Evolutionary conservation across 2,113 vertebrate species (phyloP).

Genomic region (Anguilla rostrata): DNA sequence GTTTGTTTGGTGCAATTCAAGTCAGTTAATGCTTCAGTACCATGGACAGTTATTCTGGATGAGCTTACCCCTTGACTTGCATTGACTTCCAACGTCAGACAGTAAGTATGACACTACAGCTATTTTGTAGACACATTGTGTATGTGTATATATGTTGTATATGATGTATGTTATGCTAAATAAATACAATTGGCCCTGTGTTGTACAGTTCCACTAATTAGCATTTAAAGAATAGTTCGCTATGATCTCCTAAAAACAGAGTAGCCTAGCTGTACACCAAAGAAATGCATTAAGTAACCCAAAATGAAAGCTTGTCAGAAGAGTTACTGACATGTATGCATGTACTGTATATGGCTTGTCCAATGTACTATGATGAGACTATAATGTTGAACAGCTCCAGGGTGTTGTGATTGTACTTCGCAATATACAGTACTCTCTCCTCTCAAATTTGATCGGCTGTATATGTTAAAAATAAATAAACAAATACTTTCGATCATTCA

Average conservation of each 20-base stretch:
- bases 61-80: constrained; percentile 49
- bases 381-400: neutral
- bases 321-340: neutral
- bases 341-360: neutral
- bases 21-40: constrained; percentile 70
- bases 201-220: neutral
- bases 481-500: neutral
- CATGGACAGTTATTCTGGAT: constrained; percentile 68
- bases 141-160: neutral
- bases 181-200: neutral
- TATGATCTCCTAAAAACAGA: neutral
- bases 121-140: neutral
- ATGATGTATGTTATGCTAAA: neutral
- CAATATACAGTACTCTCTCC: neutral
- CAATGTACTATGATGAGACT: neutral
- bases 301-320: no score
- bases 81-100: constrained; percentile 31
- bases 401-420: neutral
- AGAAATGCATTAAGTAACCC: no score
- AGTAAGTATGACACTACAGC: neutral
- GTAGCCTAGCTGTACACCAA: neutral
- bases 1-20: constrained; percentile 56
- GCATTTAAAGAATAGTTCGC: neutral
- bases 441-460: neutral
- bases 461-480: neutral